Conservation (phyloP, 1,140 invertebrate genomes). For the Polyergus mexicanus region DNA sequence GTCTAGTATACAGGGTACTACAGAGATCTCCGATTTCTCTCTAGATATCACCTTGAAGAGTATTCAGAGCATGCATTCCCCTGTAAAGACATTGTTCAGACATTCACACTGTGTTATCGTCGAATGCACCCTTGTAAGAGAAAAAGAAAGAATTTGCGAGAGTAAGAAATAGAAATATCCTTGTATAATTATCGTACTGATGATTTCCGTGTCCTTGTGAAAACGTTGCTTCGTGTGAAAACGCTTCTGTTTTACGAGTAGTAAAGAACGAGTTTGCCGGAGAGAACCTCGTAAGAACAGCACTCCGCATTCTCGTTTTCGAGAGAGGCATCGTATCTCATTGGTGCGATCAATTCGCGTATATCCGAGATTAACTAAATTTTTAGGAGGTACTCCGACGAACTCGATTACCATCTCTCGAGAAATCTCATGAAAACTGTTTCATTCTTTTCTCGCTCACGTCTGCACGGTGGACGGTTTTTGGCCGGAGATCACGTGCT, state of each 20-base stretch:
- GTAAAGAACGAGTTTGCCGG: conserved; percentile 21
- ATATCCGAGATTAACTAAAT: conserved; percentile 31
- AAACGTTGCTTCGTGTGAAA: conserved; percentile 69
- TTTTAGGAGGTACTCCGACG: conserved; percentile 37
- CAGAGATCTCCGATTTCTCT: conserved; percentile 62
- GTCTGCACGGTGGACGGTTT: conserved; percentile 51
- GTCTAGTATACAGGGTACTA: conserved; percentile 69
- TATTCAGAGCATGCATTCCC: conserved; percentile 68
- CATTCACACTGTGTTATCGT: conserved; percentile 57
- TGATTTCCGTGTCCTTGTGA: conserved; percentile 58
- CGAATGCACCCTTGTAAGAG: conserved; percentile 66
- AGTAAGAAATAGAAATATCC: conserved; percentile 65
- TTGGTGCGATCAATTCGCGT: conserved; percentile 18
- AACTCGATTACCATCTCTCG: conserved; percentile 23
- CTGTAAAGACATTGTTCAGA: conserved; percentile 59
- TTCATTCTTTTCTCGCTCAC: conserved; percentile 69
- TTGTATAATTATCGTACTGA: conserved; percentile 64
- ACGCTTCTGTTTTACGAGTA: conserved; percentile 70
- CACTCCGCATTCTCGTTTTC: not conserved
- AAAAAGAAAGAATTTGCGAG: conserved; percentile 22
- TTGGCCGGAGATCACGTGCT: conserved; percentile 12
- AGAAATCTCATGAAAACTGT: conserved; percentile 68
- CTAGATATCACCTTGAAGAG: conserved; percentile 60
- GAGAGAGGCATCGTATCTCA: not conserved
- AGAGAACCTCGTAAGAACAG: conserved; percentile 23